Conservation (phyloP, 2,888 invertebrate species). For the Catocala nupta region DNA sequence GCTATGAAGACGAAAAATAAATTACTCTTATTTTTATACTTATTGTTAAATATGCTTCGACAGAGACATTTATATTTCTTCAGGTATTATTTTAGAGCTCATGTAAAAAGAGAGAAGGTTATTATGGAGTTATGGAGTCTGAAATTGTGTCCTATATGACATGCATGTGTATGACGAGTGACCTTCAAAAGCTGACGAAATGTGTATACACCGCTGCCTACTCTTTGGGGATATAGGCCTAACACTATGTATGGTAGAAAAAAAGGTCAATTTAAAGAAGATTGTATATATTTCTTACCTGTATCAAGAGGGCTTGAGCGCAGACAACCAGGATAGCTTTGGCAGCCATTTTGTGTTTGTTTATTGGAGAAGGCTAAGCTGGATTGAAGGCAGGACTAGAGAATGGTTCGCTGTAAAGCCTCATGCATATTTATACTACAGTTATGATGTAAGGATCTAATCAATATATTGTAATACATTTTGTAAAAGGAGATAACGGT, state of each 20-base stretch:
- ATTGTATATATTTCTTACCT: conserved; percentile 16
- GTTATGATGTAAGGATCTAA: conserved; percentile 7
- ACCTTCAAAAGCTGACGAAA: no score
- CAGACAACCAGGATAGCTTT: conserved; percentile 23
- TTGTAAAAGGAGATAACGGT: conserved; percentile 1
- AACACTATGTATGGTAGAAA: not conserved
- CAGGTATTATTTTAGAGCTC: no score
- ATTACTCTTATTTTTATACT: no score
- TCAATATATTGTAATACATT: conserved; percentile 2
- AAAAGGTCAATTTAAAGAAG: not conserved
- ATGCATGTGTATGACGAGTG: no score
- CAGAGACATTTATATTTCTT: no score
- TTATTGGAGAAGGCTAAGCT: not conserved
- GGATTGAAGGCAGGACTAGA: not conserved
- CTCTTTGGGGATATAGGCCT: no score
- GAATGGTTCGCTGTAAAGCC: not conserved
- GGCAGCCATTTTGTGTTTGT: conserved; percentile 21
- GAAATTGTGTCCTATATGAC: no score
- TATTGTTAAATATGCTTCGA: no score
- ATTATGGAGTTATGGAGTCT: no score
- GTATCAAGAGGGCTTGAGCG: conserved; percentile 24
- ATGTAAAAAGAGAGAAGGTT: no score
- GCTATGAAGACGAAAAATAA: no score
- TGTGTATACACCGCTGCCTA: not conserved
- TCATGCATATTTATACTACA: conserved; percentile 9